phyloP scores from a whole-genome alignment of 2,113 vertebrate species.

The Pachycephala philippinensis region DNA sequence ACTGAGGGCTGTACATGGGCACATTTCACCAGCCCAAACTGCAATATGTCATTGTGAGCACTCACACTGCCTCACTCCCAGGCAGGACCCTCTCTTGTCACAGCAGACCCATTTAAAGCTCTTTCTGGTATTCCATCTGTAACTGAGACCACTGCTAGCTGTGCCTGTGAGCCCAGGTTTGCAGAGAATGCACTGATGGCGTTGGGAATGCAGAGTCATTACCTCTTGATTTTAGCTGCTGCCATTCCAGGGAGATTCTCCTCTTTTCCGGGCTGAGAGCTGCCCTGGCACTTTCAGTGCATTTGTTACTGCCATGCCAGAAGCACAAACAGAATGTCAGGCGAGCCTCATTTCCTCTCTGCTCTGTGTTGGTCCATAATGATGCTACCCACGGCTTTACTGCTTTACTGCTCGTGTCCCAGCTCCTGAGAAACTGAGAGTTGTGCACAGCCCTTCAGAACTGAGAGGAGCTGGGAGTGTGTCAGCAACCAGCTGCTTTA shows the following conservation, averaged over 20 bases:
- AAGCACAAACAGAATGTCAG: not conserved
- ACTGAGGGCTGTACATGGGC: accelerated
- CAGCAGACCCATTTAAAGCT: not conserved
- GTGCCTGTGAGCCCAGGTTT: not conserved
- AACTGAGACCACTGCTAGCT: not conserved
- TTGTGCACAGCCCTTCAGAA: not conserved
- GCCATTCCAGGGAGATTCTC: not conserved
- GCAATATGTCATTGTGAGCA: not conserved
- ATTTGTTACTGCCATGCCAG: not conserved
- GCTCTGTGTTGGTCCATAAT: not conserved
- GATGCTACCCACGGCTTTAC: not conserved
- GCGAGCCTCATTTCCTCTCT: not conserved
- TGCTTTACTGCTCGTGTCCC: not conserved
- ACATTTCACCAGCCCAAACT: not conserved
- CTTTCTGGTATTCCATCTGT: not conserved
- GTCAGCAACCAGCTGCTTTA: not conserved
- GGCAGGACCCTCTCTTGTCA: not conserved
- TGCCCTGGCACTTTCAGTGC: not conserved
- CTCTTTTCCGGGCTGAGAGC: not conserved
- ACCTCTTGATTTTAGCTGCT: not conserved
- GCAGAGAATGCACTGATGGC: not conserved
- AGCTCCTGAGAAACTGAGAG: not conserved
- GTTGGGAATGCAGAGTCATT: not conserved
- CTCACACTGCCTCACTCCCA: not conserved
- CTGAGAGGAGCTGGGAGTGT: not conserved